These are phyloP conservation scores for Rotaria sp. DNA, from an alignment of 2,888 invertebrate genomes.

Conservation along the genomic window DNA sequence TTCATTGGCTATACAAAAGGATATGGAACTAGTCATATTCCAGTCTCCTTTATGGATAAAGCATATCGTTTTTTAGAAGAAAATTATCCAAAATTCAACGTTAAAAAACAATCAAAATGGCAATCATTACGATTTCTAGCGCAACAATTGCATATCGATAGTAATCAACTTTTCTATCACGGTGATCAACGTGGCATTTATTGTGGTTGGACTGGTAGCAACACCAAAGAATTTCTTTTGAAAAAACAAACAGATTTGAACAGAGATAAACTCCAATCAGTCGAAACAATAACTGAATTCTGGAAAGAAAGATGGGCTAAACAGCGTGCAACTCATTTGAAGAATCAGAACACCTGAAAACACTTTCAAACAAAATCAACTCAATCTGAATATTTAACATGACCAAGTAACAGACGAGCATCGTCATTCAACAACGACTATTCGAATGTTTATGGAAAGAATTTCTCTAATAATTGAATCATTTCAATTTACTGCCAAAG, in stretches of 20 bases:
- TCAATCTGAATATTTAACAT: too few species aligned
- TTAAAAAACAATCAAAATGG: background rate
- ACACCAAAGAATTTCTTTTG: background rate
- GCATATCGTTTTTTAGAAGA: background rate
- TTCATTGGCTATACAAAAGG: slow-evolving; percentile 22
- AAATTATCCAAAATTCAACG: background rate
- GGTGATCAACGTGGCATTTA: slow-evolving; percentile 5
- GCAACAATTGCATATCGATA: background rate
- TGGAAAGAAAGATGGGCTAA: background rate
- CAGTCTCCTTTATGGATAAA: background rate
- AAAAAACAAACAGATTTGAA: background rate
- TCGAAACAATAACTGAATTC: background rate
- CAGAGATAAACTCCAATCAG: background rate
- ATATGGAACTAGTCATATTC: background rate
- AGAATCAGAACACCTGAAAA: background rate
- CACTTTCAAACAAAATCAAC: too few species aligned
- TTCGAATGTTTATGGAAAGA: too few species aligned
- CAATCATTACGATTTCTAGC: background rate
- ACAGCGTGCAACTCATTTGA: background rate
- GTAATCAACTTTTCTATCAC: background rate
- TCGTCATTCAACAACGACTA: too few species aligned
- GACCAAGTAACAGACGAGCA: too few species aligned
- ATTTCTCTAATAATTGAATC: too few species aligned
- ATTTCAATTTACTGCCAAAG: too few species aligned
- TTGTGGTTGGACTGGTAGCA: background rate